phyloP scores from a whole-genome alignment of 2,888 invertebrate species.

The Incurvaria masculella region DNA sequence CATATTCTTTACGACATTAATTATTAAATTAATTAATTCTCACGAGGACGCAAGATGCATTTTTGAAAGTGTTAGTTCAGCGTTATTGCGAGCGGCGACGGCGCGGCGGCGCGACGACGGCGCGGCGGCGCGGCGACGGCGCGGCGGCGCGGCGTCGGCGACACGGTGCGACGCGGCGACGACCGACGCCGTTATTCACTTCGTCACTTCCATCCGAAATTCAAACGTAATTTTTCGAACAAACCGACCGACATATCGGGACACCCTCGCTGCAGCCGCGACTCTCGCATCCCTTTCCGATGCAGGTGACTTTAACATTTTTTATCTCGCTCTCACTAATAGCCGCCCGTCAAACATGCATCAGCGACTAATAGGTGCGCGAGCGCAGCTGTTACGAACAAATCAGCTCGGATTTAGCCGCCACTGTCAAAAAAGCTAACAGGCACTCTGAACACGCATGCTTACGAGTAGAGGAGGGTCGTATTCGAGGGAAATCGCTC shows the following conservation, averaged over 20 bases:
- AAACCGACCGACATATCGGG: neutral
- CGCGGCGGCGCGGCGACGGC: no score
- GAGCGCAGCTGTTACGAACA: conserved; percentile 54
- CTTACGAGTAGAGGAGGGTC: conserved; percentile 10
- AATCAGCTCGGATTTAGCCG: conserved; percentile 56
- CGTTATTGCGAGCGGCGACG: no score
- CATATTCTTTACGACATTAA: no score
- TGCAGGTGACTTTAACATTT: no score
- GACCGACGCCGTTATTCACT: neutral
- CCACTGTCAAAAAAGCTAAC: conserved; percentile 52
- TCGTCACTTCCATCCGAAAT: neutral
- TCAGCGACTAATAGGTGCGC: conserved; percentile 58
- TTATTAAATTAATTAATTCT: no score
- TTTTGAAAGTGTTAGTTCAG: no score
- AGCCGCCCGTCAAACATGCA: conserved; percentile 58
- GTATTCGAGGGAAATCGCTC: neutral
- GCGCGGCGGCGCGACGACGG: no score
- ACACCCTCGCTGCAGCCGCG: neutral
- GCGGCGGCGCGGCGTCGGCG: neutral
- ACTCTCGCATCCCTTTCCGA: neutral
- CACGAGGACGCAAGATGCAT: no score
- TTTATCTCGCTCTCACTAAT: conserved; percentile 54
- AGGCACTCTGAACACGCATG: conserved; percentile 26
- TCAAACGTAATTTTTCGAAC: neutral
- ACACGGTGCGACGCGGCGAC: neutral